Evolutionary conservation across 2,113 vertebrate species (phyloP).

Genomic region (Clarias batrachus): DNA sequence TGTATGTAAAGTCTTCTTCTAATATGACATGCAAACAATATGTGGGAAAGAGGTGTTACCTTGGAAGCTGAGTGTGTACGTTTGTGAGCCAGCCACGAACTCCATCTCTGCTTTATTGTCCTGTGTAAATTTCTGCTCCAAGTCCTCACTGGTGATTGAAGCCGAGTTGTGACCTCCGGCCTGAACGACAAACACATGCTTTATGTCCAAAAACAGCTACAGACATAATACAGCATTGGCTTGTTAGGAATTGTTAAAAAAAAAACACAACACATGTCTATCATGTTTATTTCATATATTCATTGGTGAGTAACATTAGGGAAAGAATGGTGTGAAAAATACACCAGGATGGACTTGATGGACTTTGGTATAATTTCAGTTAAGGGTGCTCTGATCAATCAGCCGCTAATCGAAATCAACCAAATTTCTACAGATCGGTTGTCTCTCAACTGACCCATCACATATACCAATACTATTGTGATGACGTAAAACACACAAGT

Average conservation of each 20-base stretch:
- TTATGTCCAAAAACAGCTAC: background rate
- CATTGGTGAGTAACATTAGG: background rate
- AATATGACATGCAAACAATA: background rate
- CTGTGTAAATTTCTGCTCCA: constrained; percentile 65
- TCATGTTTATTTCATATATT: background rate
- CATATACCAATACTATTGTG: too few species aligned
- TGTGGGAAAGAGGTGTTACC: constrained; percentile 52
- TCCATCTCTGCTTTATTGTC: constrained; percentile 59
- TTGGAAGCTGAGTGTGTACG: constrained; percentile 64
- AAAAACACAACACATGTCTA: background rate
- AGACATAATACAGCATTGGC: background rate
- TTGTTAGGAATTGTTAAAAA: background rate
- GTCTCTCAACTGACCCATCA: too few species aligned
- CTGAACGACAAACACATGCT: constrained; percentile 47
- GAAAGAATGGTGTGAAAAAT: background rate
- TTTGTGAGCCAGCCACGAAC: constrained; percentile 65
- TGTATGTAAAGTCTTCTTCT: too few species aligned
- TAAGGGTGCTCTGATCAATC: too few species aligned
- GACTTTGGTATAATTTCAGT: background rate
- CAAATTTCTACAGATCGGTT: too few species aligned
- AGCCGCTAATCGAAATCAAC: too few species aligned
- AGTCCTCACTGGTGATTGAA: constrained; percentile 55
- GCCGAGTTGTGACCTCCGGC: constrained; percentile 31
- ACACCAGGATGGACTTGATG: background rate
- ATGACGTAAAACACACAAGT: too few species aligned